A percentile compares a stretch with the other conserved stretches of the same genome.
Evolutionary conservation across 1,140 invertebrate species (phyloP).

Genomic region (Pentalonia nigronervosa): DNA sequence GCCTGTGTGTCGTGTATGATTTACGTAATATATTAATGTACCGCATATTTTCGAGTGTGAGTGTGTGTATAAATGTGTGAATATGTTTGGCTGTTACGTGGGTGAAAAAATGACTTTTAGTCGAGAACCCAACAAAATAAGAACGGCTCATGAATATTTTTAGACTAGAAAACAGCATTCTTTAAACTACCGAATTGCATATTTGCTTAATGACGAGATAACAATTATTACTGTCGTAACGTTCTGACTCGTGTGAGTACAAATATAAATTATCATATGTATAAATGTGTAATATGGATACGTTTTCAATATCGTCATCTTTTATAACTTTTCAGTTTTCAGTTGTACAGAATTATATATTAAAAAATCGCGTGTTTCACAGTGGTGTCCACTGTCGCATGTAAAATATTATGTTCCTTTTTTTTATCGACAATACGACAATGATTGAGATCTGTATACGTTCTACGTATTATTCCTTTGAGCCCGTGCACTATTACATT

Average conservation of each 20-base stretch:
- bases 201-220: slow-evolving; percentile 34
- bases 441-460: background rate
- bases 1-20: background rate
- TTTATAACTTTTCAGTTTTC: background rate
- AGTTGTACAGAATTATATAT: background rate
- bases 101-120: slow-evolving; percentile 34
- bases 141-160: slow-evolving; percentile 42
- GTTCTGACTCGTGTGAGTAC: background rate
- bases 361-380: background rate
- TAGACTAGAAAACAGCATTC: slow-evolving; percentile 48
- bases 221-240: background rate
- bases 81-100: background rate
- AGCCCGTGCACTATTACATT: background rate
- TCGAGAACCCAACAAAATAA: slow-evolving; percentile 37
- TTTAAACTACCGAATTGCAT: slow-evolving; percentile 30
- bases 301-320: background rate
- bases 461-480: background rate
- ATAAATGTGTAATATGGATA: background rate
- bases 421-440: background rate
- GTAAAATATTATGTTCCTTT: background rate
- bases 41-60: background rate
- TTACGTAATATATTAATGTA: background rate
- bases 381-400: background rate
- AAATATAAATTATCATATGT: background rate
- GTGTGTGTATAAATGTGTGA: background rate